Conservation (phyloP, 2,888 invertebrate species). For the Lasioglossum morio region DNA sequence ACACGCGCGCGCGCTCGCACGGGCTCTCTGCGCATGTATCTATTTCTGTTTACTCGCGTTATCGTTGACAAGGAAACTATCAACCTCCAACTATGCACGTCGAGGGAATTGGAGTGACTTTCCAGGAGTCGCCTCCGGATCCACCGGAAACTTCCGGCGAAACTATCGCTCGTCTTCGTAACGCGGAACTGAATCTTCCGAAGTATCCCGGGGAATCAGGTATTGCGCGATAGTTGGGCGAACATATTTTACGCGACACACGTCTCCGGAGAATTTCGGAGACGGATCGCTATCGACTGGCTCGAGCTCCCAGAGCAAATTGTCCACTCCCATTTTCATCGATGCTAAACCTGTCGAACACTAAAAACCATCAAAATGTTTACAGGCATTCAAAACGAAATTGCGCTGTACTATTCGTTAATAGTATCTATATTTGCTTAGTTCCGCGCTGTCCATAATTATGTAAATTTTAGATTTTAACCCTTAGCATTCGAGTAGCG, state of each 20-base stretch:
- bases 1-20: too few species aligned
- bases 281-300: background rate
- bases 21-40: too few species aligned
- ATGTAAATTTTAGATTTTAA: too few species aligned
- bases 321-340: background rate
- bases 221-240: background rate
- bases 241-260: background rate
- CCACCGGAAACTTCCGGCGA: background rate
- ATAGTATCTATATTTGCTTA: too few species aligned
- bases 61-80: conserved; percentile 28
- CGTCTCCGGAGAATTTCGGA: background rate
- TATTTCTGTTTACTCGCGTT: conserved; percentile 25
- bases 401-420: too few species aligned
- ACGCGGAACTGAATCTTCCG: background rate
- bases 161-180: conserved; percentile 5
- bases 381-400: too few species aligned
- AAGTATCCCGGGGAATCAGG: background rate
- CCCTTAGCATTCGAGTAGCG: too few species aligned
- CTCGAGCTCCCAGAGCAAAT: background rate
- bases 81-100: background rate
- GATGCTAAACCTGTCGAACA: too few species aligned
- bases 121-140: background rate
- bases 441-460: too few species aligned
- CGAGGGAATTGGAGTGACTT: background rate
- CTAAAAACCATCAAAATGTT: too few species aligned